Conservation (phyloP, 2,113 vertebrate genomes). For the Neodon shergylaensis region DNA sequence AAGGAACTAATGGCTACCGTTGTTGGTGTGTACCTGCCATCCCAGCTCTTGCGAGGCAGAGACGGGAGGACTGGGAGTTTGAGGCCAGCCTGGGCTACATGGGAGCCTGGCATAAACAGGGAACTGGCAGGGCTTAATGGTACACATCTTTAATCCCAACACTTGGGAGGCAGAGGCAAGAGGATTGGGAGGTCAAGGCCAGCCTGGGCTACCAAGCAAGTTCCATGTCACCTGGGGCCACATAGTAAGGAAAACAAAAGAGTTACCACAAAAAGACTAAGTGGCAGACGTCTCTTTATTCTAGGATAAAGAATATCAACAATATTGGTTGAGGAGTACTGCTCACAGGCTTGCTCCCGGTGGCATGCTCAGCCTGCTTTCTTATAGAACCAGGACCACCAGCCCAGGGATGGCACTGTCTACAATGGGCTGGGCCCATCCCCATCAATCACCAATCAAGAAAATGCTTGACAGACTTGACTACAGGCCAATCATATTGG, state of each 20-base stretch:
- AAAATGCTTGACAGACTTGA: neutral
- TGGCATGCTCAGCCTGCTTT: neutral
- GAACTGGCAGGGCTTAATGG: too few relatives aligned
- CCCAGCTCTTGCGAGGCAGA: neutral
- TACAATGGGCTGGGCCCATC: neutral
- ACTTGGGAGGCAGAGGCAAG: neutral
- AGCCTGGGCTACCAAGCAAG: neutral
- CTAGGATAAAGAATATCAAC: neutral
- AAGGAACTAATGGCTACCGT: neutral
- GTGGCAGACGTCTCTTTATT: neutral
- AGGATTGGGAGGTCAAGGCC: neutral
- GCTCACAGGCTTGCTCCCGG: neutral
- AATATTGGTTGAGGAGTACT: too few relatives aligned
- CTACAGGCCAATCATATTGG: neutral
- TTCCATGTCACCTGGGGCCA: neutral
- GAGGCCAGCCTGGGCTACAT: neutral
- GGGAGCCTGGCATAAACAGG: too few relatives aligned
- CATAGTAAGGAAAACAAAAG: neutral
- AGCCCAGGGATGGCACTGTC: neutral
- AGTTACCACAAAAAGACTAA: neutral
- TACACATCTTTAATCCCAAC: neutral
- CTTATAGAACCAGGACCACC: neutral
- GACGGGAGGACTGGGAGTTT: neutral
- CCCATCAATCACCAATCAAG: neutral
- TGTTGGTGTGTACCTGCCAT: neutral